Base-by-base conservation (phyloP, 2,113 vertebrate species). In the Scortum barcoo region DNA sequence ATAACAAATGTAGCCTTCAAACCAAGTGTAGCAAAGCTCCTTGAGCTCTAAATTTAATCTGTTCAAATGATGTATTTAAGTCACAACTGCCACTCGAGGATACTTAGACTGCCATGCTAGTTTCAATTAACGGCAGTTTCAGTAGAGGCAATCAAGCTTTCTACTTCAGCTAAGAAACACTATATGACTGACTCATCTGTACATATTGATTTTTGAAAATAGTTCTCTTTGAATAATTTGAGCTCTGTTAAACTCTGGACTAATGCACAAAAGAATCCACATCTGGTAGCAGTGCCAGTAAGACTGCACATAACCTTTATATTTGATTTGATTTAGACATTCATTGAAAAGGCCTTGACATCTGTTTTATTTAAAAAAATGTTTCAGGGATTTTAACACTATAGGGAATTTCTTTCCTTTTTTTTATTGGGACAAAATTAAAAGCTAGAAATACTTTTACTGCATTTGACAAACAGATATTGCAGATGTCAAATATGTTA, bases 61-160 rank as follows among this genome's bases (percentile, higher is more conserved):
- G 42, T 51, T 20, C 17, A 36, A 76, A 53, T 42, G 3, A 61
- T 63, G 57, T 28, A 62, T 73, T 84, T 57, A 54, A 60, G n/a
- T 40, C 48, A 6, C 33, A 61, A 26, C 54, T 68, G 56, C 48
- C 48, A 75, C 56, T 30, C 17, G 54, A 73, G 46, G 42, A 78
- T 58, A 60, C 50, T 66, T 2, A n/a, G 24, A 30, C 26, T 33
- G 40, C 24, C 68, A 51, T 77, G 71, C 66, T 50, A 14, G 13
- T 58, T 85, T 85, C 26, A 76, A 58, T 66, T 71, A 76, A 74
- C 12, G 0, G 12, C 63, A 51, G 56, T 30, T 22, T 67, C 28
- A 61, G 19, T 74, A 17, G 61, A 65, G 11, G 26, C 46, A 36
- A 58, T 51, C 51, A 44, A 72, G 2, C 1, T 53, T 63, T 72